phyloP scores from a whole-genome alignment of 2,888 invertebrate species.

The Dicycla oo region DNA sequence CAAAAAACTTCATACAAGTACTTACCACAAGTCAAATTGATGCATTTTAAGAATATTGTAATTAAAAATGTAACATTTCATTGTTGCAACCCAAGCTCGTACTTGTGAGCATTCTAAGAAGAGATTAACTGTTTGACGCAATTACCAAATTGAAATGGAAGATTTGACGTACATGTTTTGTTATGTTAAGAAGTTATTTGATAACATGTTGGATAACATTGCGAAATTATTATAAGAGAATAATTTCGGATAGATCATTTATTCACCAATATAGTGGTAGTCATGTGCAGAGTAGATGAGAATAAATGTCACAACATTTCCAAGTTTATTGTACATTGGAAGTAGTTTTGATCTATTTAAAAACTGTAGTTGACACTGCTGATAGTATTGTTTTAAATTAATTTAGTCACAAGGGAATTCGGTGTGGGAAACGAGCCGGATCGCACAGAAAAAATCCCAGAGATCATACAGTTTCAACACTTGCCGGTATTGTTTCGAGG shows the following conservation, averaged over 20 bases:
- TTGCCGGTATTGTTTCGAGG: slow-evolving; percentile 77
- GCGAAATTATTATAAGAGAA: slow-evolving; percentile 15
- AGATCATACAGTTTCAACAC: slow-evolving; percentile 80
- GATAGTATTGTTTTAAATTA: slow-evolving; percentile 82
- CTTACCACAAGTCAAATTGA: slow-evolving; percentile 59
- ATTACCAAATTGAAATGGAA: slow-evolving; percentile 49
- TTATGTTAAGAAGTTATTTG: slow-evolving; percentile 24
- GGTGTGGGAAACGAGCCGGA: slow-evolving; percentile 80
- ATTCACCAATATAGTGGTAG: slow-evolving; percentile 19
- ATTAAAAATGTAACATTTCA: slow-evolving; percentile 75
- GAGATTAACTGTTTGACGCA: slow-evolving; percentile 67
- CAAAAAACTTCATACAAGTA: slow-evolving; percentile 30
- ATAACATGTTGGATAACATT: slow-evolving; percentile 33
- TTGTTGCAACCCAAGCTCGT: slow-evolving; percentile 72
- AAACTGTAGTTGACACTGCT: slow-evolving; percentile 67
- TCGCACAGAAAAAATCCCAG: slow-evolving; percentile 83
- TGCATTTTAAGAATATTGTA: slow-evolving; percentile 74
- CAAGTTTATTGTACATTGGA: slow-evolving; percentile 43
- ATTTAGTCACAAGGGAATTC: slow-evolving; percentile 84
- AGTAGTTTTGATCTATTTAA: slow-evolving; percentile 58
- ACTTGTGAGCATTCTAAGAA: slow-evolving; percentile 70
- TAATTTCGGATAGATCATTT: slow-evolving; percentile 32
- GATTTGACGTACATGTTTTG: slow-evolving; percentile 65
- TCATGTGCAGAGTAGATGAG: slow-evolving; percentile 25
- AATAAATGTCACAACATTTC: slow-evolving; percentile 58